Evolutionary conservation across 2,888 invertebrate genomes (phyloP).

Genomic region (Eupithecia dodoneata): DNA sequence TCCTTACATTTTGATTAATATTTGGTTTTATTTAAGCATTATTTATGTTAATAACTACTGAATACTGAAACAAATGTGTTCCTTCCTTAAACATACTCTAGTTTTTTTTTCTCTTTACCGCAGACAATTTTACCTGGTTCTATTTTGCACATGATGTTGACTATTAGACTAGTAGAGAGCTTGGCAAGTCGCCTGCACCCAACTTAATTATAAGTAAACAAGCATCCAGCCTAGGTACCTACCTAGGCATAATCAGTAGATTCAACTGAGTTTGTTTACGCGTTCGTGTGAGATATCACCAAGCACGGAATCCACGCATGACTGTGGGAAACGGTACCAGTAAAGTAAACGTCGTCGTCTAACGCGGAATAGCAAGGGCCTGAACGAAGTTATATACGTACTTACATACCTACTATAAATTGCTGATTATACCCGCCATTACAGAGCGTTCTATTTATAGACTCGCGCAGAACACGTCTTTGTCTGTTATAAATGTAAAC

Average conservation of each 20-base stretch:
- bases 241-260: constrained; percentile 35
- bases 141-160: background rate
- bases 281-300: constrained; percentile 44
- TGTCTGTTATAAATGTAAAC: constrained; percentile 78
- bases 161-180: background rate
- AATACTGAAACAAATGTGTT: background rate
- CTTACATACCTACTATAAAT: constrained; percentile 58
- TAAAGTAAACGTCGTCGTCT: constrained; percentile 36
- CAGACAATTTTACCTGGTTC: background rate
- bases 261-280: constrained; percentile 53
- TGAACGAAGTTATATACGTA: constrained; percentile 65
- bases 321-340: constrained; percentile 40
- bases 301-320: constrained; percentile 57
- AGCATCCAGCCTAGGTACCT: constrained; percentile 26
- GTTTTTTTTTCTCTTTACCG: background rate
- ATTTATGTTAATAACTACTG: background rate
- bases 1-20: background rate
- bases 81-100: background rate
- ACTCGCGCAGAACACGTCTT: constrained; percentile 79
- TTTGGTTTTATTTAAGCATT: background rate
- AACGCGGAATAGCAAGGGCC: constrained; percentile 55
- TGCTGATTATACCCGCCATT: constrained; percentile 77
- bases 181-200: constrained; percentile 1
- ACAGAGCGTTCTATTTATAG: constrained; percentile 78
- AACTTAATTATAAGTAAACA: constrained; percentile 29